A percentile compares a stretch with the other conserved stretches of the same genome.
Evolutionary conservation across 2,113 vertebrate species (phyloP).

Genomic region (Poecile atricapillus): DNA sequence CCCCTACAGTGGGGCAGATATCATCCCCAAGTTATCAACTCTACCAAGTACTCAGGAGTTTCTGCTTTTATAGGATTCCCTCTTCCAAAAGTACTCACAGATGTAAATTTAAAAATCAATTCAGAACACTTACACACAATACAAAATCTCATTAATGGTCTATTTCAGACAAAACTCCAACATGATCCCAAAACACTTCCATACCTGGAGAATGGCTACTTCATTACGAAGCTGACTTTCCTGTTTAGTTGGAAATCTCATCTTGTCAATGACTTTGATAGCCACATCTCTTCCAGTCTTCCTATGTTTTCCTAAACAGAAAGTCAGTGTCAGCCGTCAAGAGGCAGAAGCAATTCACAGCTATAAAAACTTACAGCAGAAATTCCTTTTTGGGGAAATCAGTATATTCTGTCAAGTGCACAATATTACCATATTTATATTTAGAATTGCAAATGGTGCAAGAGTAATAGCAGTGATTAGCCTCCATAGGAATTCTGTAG

Average conservation of each 20-base stretch:
- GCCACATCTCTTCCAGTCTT: slow-evolving; percentile 98
- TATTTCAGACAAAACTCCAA: not conserved
- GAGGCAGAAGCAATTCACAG: not conserved
- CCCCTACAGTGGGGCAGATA: accelerated
- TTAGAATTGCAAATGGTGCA: not conserved
- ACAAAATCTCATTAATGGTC: not conserved
- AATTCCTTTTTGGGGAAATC: not conserved
- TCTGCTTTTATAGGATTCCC: not conserved
- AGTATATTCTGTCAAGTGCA: not conserved
- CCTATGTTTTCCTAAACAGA: slow-evolving; percentile 89
- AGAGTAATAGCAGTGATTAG: not conserved
- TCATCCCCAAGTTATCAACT: not conserved
- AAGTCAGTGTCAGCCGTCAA: not conserved
- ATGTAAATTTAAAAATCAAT: not conserved
- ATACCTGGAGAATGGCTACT: slow-evolving; percentile 98
- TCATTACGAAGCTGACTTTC: slow-evolving; percentile 98
- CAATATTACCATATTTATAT: not conserved
- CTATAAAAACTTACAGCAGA: not conserved
- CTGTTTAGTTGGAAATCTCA: slow-evolving; percentile 98
- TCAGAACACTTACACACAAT: not conserved
- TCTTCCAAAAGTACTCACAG: not conserved
- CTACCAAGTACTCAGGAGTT: not conserved
- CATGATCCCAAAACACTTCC: not conserved
- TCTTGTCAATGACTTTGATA: slow-evolving; percentile 99
- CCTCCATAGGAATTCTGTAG: not conserved